Conservation (phyloP, 2,113 vertebrate species). For the Malaclemys terrapin region DNA sequence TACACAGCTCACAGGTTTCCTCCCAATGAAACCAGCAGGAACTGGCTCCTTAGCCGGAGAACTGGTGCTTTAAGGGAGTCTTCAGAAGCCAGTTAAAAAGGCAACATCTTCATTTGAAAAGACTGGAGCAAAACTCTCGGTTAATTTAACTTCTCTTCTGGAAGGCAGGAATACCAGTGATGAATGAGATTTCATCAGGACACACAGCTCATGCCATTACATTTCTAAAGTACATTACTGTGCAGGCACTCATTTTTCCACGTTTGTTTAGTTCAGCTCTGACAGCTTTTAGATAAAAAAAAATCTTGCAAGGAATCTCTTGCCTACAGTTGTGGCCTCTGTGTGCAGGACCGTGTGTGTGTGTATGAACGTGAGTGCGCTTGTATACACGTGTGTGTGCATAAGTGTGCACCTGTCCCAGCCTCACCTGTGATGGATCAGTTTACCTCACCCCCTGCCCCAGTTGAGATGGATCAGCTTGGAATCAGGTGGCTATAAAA, state of each 20-base stretch:
- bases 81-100: background rate
- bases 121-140: background rate
- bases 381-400: background rate
- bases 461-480: background rate
- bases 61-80: background rate
- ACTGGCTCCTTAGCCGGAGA: background rate
- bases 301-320: background rate
- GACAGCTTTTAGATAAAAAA: background rate
- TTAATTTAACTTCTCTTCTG: background rate
- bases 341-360: background rate
- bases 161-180: background rate
- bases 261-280: background rate
- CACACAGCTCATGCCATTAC: background rate
- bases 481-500: background rate
- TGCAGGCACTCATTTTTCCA: background rate
- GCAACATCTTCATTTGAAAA: background rate
- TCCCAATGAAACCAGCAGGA: background rate
- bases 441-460: background rate
- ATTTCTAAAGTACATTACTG: background rate
- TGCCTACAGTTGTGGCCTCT: background rate
- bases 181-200: background rate
- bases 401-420: background rate
- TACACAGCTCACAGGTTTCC: background rate
- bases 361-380: background rate
- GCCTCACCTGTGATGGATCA: background rate